A percentile compares a stretch with the other conserved stretches of the same genome.
Conservation (phyloP, 2,888 invertebrate genomes). For the Deilephila elpenor region DNA sequence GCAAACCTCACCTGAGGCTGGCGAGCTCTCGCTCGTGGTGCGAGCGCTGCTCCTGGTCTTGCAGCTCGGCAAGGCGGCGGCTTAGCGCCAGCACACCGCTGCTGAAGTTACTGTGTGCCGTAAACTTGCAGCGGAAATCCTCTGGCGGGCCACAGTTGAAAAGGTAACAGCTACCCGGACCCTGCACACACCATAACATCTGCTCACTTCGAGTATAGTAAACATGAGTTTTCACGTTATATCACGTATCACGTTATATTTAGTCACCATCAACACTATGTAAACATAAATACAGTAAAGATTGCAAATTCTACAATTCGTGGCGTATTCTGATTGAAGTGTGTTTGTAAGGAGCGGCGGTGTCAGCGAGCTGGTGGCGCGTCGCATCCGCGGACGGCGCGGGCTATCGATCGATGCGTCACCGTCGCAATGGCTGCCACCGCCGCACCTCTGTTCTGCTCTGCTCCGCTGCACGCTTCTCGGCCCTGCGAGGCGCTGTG, state of each 20-base stretch:
- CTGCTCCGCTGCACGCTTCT: no score
- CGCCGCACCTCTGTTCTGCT: no score
- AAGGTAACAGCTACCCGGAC: conserved; percentile 94
- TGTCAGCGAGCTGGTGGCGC: no score
- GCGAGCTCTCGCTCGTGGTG: conserved; percentile 90
- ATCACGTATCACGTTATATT: no score
- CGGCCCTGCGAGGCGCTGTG: neutral
- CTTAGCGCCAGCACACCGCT: conserved; percentile 92
- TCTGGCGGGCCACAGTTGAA: conserved; percentile 96
- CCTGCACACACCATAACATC: conserved; percentile 74
- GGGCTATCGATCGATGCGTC: neutral
- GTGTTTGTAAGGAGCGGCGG: no score
- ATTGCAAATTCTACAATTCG: no score
- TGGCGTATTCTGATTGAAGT: no score
- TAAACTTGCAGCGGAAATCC: conserved; percentile 97
- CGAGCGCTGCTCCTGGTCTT: conserved; percentile 88
- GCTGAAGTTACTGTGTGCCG: conserved; percentile 93
- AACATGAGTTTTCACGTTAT: no score
- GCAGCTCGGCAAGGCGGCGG: conserved; percentile 86
- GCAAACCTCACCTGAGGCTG: conserved; percentile 85
- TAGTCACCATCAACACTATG: no score
- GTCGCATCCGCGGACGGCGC: no score
- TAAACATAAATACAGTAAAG: no score
- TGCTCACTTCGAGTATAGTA: neutral
- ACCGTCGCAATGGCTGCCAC: no score